Evolutionary conservation across 2,797 vertebrate genomes (phyloP).

Genomic region (Mycteria americana): DNA sequence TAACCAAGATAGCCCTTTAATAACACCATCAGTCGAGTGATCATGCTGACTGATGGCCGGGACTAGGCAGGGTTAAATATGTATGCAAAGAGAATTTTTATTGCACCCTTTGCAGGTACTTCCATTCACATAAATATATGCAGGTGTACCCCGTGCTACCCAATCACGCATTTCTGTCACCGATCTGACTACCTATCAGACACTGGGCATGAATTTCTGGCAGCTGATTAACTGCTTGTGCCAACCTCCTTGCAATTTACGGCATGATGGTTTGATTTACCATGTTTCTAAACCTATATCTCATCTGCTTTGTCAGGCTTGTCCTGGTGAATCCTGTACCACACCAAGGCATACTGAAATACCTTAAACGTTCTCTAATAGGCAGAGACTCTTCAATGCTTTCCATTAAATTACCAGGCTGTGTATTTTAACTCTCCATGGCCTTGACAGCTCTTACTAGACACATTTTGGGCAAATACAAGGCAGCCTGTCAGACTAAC

Average conservation of each 20-base stretch:
- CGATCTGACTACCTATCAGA: not conserved
- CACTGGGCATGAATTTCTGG: not conserved
- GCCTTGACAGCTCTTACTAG: not conserved
- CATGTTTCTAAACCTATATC: not conserved
- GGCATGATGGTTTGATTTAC: not conserved
- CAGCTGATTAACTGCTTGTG: not conserved
- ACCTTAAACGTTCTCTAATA: not conserved
- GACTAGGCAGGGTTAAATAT: not conserved
- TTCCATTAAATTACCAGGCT: not conserved
- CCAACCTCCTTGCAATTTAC: not conserved
- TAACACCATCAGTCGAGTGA: not conserved
- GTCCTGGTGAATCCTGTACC: not conserved
- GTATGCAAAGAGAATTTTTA: not conserved
- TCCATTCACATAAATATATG: not conserved
- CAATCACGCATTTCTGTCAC: not conserved
- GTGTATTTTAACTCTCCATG: not conserved
- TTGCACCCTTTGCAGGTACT: not conserved
- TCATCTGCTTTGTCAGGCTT: not conserved
- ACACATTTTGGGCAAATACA: not conserved
- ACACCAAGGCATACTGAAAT: not conserved
- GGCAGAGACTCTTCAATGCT: not conserved
- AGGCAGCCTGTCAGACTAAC: not conserved
- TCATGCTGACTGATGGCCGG: not conserved
- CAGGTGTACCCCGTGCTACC: not conserved
- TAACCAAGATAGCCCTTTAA: constrained; percentile 22